Evolutionary conservation across 2,113 vertebrate genomes (phyloP).

Genomic region (Calidris pugnax): DNA sequence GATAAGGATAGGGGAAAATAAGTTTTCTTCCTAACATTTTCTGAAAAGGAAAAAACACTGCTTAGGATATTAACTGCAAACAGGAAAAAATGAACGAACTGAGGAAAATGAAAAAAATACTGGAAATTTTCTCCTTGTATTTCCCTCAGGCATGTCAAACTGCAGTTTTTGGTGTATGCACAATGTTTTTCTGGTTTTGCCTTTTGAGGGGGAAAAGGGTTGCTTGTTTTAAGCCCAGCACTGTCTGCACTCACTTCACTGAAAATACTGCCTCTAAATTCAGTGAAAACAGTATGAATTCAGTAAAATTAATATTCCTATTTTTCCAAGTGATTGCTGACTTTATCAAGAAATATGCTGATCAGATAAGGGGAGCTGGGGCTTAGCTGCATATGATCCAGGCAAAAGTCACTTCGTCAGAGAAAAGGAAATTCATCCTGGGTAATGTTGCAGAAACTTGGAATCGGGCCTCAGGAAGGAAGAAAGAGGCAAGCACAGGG

Average conservation of each 20-base stretch:
- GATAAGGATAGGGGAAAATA: not conserved
- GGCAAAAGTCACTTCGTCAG: not conserved
- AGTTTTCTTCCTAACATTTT: not conserved
- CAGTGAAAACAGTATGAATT: not conserved
- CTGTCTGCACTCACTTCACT: not conserved
- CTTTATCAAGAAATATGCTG: not conserved
- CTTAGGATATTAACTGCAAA: not conserved
- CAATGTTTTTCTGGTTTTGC: not conserved
- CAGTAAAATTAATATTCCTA: not conserved
- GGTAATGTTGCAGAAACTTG: slow-evolving; percentile 17
- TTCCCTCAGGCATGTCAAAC: not conserved
- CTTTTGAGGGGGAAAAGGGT: not conserved
- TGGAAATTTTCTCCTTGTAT: not conserved
- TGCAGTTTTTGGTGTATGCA: not conserved
- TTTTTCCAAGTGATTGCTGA: not conserved
- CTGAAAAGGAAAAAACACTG: not conserved
- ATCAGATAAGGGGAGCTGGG: not conserved
- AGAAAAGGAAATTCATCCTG: not conserved
- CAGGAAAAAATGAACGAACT: accelerated
- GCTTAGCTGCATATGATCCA: not conserved
- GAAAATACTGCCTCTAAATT: not conserved
- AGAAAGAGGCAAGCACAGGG: not conserved
- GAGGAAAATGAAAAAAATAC: not conserved
- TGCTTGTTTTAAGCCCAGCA: not conserved
- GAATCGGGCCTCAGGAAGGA: not conserved